These are phyloP conservation scores for Drosophila rubida DNA, from an alignment of 2,888 invertebrate genomes.

Conservation along the genomic window DNA sequence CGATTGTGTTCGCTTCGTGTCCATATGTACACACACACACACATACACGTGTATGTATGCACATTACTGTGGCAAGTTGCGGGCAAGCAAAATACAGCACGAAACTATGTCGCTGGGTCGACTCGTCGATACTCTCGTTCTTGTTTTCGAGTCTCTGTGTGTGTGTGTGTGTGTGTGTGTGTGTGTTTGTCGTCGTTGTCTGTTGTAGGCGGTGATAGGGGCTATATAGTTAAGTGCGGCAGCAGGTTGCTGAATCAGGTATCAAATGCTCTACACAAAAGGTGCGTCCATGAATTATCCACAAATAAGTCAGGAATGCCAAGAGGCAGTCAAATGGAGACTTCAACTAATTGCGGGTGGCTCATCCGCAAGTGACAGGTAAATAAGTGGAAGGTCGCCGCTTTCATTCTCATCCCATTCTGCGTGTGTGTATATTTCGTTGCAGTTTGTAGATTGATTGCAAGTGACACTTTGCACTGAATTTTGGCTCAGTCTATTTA, in stretches of 20 bases:
- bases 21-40: no score
- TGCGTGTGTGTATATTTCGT: not conserved
- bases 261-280: slow-evolving; percentile 38
- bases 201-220: not conserved
- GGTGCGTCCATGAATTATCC: slow-evolving; percentile 69
- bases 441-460: not conserved
- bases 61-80: slow-evolving; percentile 67
- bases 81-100: slow-evolving; percentile 53
- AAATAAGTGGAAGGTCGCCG: slow-evolving; percentile 50
- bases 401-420: slow-evolving; percentile 20
- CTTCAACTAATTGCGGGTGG: slow-evolving; percentile 32
- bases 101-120: slow-evolving; percentile 76
- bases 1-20: no score
- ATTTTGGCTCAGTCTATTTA: no score
- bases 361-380: slow-evolving; percentile 43
- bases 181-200: not conserved
- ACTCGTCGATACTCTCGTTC: slow-evolving; percentile 37
- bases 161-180: no score
- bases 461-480: slow-evolving; percentile 1
- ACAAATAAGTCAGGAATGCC: slow-evolving; percentile 50
- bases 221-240: slow-evolving; percentile 5
- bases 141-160: not conserved
- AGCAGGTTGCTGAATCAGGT: slow-evolving; percentile 42
- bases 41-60: slow-evolving; percentile 53
- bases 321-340: slow-evolving; percentile 59